phyloP scores from a whole-genome alignment of 2,113 vertebrate species.

The Australoheros scitulus region DNA sequence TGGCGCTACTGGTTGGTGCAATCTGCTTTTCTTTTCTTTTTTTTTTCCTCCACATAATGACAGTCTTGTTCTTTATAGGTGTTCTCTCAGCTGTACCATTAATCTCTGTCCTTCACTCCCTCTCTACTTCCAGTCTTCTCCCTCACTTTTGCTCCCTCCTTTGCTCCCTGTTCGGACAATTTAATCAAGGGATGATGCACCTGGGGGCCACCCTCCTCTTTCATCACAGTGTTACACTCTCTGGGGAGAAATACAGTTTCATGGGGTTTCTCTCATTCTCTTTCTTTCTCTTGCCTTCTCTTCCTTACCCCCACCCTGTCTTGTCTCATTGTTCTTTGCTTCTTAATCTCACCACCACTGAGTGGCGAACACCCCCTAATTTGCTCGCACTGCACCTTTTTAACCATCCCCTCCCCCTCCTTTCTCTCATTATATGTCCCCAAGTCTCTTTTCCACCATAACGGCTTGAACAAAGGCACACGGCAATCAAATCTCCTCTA shows the following conservation, averaged over 20 bases:
- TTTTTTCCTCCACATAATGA: slow-evolving; percentile 29
- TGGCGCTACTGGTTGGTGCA: slow-evolving; percentile 14
- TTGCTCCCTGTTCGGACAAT: slow-evolving; percentile 57
- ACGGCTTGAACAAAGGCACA: slow-evolving; percentile 41
- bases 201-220: slow-evolving; percentile 55
- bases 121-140: neutral
- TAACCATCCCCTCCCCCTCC: neutral
- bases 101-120: slow-evolving; percentile 59
- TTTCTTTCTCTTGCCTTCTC: neutral
- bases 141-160: neutral
- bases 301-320: slow-evolving; percentile 2
- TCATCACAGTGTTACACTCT: slow-evolving; percentile 57
- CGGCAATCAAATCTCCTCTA: slow-evolving; percentile 55
- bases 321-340: slow-evolving; percentile 31
- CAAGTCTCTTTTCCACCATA: slow-evolving; percentile 32
- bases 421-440: slow-evolving; percentile 18
- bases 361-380: neutral
- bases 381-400: neutral
- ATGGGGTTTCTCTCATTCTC: slow-evolving; percentile 37
- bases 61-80: slow-evolving; percentile 70
- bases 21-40: slow-evolving; percentile 19
- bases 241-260: slow-evolving; percentile 62
- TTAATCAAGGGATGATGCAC: slow-evolving; percentile 66
- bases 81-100: slow-evolving; percentile 61
- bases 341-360: slow-evolving; percentile 43